phyloP scores from a whole-genome alignment of 2,797 vertebrate species.

The Xenops minutus region DNA sequence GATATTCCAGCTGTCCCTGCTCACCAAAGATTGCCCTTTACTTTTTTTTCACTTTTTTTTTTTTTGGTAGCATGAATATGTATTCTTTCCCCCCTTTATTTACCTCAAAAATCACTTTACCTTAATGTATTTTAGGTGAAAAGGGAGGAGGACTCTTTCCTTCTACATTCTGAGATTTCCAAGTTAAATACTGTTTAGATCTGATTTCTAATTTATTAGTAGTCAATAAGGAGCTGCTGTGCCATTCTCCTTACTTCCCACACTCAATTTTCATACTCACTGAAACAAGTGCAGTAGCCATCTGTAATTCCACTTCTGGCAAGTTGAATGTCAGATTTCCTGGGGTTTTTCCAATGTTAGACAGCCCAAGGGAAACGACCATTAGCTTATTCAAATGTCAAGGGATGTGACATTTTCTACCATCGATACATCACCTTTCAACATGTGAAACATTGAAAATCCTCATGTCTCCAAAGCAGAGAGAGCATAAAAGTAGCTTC shows the following conservation, averaged over 20 bases:
- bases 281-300: slow-evolving; percentile 45
- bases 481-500: neutral
- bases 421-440: slow-evolving; percentile 52
- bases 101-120: neutral
- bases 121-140: neutral
- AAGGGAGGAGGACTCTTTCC: neutral
- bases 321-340: slow-evolving; percentile 67
- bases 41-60: neutral
- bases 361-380: slow-evolving; percentile 29
- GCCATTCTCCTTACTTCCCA: neutral
- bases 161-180: neutral
- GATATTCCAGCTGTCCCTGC: slow-evolving; percentile 5
- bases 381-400: slow-evolving; percentile 39
- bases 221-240: neutral
- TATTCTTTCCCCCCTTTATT: neutral
- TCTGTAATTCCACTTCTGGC: slow-evolving; percentile 50
- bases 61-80: neutral
- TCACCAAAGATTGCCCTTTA: neutral
- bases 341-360: neutral
- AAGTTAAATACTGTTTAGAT: slow-evolving; percentile 28
- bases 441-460: slow-evolving; percentile 16
- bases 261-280: neutral
- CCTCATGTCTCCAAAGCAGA: slow-evolving; percentile 42
- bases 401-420: slow-evolving; percentile 23
- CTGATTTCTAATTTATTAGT: slow-evolving; percentile 7